These are phyloP conservation scores for Chymomyza costata DNA, from an alignment of 1,140 invertebrate species.

Conservation along the genomic window DNA sequence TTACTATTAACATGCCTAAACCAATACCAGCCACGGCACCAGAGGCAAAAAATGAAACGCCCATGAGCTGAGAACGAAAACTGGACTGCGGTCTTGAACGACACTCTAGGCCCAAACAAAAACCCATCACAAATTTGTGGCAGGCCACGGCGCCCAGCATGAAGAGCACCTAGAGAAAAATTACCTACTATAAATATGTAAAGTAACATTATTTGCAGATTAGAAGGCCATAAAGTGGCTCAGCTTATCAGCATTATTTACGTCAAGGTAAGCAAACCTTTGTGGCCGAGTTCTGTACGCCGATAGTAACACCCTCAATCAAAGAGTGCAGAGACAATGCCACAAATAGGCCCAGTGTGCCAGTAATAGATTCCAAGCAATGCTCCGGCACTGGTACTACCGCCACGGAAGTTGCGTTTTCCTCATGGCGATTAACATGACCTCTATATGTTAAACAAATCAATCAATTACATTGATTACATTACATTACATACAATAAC, in stretches of 20 bases:
- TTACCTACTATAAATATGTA: constrained; percentile 43
- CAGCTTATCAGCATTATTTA: constrained; percentile 14
- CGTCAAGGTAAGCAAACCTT: constrained; percentile 77
- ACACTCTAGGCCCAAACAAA: constrained; percentile 85
- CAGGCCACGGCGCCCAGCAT: constrained; percentile 83
- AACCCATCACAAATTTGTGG: constrained; percentile 87
- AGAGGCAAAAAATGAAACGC: constrained; percentile 80
- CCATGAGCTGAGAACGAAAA: constrained; percentile 77
- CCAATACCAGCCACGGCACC: constrained; percentile 82
- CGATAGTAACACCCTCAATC: constrained; percentile 89
- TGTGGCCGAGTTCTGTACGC: constrained; percentile 80
- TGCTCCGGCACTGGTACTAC: constrained; percentile 76
- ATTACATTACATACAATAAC: constrained; percentile 1
- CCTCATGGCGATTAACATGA: constrained; percentile 29
- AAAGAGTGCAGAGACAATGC: constrained; percentile 87
- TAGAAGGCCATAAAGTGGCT: constrained; percentile 18
- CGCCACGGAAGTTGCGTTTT: constrained; percentile 14
- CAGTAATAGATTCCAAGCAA: constrained; percentile 77
- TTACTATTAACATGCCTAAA: constrained; percentile 79
- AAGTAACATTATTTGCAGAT: constrained; percentile 32
- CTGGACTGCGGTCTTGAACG: constrained; percentile 76
- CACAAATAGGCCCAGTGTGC: constrained; percentile 79
- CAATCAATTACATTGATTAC: constrained; percentile 7
- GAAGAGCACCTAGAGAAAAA: constrained; percentile 78
- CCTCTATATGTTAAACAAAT: constrained; percentile 10